A percentile compares a stretch with the other conserved stretches of the same genome.
These are phyloP conservation scores for Platerodrilus igneus DNA, from an alignment of 2,888 invertebrate species.

Conservation along the genomic window DNA sequence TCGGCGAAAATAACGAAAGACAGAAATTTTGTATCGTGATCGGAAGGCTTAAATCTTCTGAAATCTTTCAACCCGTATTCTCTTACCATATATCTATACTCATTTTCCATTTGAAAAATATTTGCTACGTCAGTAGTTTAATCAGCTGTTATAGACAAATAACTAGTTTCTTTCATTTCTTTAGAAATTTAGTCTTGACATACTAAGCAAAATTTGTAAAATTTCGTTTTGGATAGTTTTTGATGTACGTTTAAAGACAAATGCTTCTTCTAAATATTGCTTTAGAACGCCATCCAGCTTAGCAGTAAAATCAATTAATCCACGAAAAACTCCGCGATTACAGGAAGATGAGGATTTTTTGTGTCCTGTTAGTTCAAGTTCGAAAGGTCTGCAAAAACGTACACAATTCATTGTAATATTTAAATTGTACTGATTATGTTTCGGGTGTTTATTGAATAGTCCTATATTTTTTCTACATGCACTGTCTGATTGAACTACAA, in stretches of 20 bases:
- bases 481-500: constrained; percentile 17
- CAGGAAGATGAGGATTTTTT: constrained; percentile 31
- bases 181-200: constrained; percentile 28
- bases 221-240: constrained; percentile 40
- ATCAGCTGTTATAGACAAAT: constrained; percentile 13
- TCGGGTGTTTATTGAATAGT: constrained; percentile 23
- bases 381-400: constrained; percentile 36
- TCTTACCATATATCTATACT: constrained; percentile 27
- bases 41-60: constrained; percentile 26
- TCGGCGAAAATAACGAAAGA: constrained; percentile 19
- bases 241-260: constrained; percentile 36
- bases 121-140: constrained; percentile 28
- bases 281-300: constrained; percentile 31
- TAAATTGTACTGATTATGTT: constrained; percentile 28
- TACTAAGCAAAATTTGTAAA: constrained; percentile 34
- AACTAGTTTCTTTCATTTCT: constrained; percentile 22
- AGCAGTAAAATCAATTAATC: constrained; percentile 34
- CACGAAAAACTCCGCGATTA: constrained; percentile 34
- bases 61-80: constrained; percentile 29
- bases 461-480: too few relatives aligned
- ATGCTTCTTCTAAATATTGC: constrained; percentile 28
- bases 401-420: constrained; percentile 36
- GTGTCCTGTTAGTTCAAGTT: constrained; percentile 35
- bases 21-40: too few relatives aligned
- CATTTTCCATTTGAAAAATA: constrained; percentile 22